Percentiles rank a stretch among this genome's conserved stretches.
phyloP scores from a whole-genome alignment of 2,888 invertebrate species.

The Masnerella sp. region DNA sequence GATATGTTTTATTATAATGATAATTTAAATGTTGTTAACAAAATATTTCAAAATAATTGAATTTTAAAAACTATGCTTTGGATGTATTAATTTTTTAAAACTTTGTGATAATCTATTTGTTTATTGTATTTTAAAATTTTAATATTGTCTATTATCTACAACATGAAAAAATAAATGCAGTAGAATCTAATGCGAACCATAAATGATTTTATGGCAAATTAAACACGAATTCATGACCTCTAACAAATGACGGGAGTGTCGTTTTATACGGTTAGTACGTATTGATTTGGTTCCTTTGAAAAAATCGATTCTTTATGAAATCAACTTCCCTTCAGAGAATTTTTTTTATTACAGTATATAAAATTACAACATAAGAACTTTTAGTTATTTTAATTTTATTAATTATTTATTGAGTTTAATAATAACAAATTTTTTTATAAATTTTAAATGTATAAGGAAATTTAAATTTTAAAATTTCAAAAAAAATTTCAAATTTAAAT shows the following conservation, averaged over 20 bases:
- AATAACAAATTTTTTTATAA: too few species aligned
- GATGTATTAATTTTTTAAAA: not conserved
- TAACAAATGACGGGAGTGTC: constrained; percentile 37
- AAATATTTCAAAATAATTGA: too few species aligned
- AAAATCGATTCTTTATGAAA: constrained; percentile 23
- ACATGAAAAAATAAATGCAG: not conserved
- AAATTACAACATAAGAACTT: too few species aligned
- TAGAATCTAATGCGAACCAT: constrained; percentile 8
- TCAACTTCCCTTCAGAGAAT: not conserved
- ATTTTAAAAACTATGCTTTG: too few species aligned
- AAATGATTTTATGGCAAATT: constrained; percentile 58
- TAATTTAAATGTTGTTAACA: too few species aligned
- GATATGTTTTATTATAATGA: too few species aligned
- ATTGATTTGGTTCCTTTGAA: not conserved
- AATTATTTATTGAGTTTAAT: too few species aligned
- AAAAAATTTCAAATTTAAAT: too few species aligned
- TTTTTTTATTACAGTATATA: too few species aligned
- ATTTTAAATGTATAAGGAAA: too few species aligned
- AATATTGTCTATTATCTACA: not conserved
- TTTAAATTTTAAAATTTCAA: too few species aligned
- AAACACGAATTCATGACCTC: constrained; percentile 52
- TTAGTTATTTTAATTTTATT: too few species aligned
- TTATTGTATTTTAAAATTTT: not conserved
- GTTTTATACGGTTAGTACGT: constrained; percentile 1
- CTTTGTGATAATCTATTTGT: not conserved